A percentile compares a stretch with the other conserved stretches of the same genome.
phyloP scores from a whole-genome alignment of 2,113 vertebrate species.

The Anoplopoma fimbria region DNA sequence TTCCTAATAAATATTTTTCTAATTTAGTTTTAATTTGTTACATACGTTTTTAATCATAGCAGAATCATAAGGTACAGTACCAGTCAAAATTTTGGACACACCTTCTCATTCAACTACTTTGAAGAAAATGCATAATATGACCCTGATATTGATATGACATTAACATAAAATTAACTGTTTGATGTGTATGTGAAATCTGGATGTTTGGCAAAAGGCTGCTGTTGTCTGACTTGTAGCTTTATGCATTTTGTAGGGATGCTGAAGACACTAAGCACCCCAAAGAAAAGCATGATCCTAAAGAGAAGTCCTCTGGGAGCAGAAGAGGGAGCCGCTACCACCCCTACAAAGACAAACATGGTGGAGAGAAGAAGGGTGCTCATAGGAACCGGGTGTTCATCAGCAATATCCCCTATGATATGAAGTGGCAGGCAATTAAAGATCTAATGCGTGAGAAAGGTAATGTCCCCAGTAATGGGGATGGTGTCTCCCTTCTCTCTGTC shows the following conservation, averaged over 20 bases:
- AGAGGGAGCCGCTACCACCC: conserved; percentile 92
- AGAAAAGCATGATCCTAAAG: conserved; percentile 90
- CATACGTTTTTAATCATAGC: too few species aligned
- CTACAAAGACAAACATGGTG: conserved; percentile 93
- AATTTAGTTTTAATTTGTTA: too few species aligned
- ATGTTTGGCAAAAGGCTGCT: background rate
- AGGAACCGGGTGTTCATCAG: conserved; percentile 98
- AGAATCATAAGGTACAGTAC: too few species aligned
- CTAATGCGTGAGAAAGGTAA: conserved; percentile 99
- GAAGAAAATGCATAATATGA: background rate
- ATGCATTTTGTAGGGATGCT: conserved; percentile 82
- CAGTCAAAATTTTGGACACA: too few species aligned
- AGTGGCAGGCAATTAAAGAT: conserved; percentile 99
- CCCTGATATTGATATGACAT: background rate
- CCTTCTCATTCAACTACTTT: too few species aligned
- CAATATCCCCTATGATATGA: conserved; percentile 99
- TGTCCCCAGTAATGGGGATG: conserved; percentile 50
- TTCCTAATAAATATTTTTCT: too few species aligned
- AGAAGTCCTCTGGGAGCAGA: conserved; percentile 89
- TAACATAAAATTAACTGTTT: background rate
- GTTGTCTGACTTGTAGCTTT: conserved; percentile 14
- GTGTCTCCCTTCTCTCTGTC: conserved; percentile 29
- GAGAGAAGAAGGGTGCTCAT: conserved; percentile 91
- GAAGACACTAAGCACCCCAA: conserved; percentile 84
- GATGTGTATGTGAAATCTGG: background rate